Conservation (phyloP, 37 sponge, comb jelly and placozoan genomes). For the Agelas oroides region DNA sequence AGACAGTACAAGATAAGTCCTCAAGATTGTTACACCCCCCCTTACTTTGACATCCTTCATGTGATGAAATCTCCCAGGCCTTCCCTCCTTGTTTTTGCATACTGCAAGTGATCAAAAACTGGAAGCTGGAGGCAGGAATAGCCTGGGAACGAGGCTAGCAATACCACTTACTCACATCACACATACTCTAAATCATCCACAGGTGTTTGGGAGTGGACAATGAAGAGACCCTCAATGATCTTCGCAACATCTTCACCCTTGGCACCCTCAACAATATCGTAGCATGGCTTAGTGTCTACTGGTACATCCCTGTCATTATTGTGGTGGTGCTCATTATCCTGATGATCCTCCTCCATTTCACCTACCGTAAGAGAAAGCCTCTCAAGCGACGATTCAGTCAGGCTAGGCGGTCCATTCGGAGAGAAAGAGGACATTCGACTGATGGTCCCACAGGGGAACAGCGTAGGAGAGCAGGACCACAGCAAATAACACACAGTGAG, state of each 20-base stretch:
- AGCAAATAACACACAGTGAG: constrained; percentile 3
- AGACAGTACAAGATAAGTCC: too few relatives aligned
- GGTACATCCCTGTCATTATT: constrained; percentile 78
- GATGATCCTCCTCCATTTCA: constrained; percentile 75
- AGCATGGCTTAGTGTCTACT: constrained; percentile 76
- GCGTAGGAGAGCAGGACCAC: not conserved
- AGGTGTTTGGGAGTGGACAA: constrained; percentile 72
- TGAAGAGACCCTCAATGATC: constrained; percentile 52
- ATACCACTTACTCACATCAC: not conserved
- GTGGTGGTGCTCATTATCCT: constrained; percentile 59
- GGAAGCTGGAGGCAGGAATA: too few relatives aligned
- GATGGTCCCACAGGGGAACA: not conserved
- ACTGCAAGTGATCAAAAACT: too few relatives aligned
- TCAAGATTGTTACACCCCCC: too few relatives aligned
- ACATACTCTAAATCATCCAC: not conserved
- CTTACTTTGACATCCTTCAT: too few relatives aligned
- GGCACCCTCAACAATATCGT: constrained; percentile 64
- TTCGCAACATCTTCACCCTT: constrained; percentile 55
- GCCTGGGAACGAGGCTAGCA: too few relatives aligned
- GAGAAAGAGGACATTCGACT: not conserved
- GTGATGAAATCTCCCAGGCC: too few relatives aligned
- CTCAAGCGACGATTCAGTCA: constrained; percentile 23
- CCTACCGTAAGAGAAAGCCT: constrained; percentile 79
- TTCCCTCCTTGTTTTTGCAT: too few relatives aligned
- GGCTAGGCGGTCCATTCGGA: constrained; percentile 23